phyloP scores from a whole-genome alignment of 2,888 invertebrate species.

The Elegia similella region DNA sequence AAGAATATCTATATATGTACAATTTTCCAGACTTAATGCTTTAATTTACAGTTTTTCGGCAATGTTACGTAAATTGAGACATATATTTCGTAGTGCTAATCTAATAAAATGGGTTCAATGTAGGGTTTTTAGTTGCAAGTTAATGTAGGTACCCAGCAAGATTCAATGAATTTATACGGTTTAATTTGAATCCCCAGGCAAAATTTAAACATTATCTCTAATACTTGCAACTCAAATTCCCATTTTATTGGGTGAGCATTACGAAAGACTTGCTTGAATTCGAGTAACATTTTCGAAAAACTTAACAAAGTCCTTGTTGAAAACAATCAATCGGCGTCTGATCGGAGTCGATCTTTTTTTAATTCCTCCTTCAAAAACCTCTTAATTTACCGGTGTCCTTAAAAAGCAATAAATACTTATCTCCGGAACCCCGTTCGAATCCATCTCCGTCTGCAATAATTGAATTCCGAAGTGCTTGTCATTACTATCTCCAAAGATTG shows the following conservation, averaged over 20 bases:
- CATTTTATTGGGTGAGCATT: no score
- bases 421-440: neutral
- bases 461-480: conserved; percentile 15
- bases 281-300: no score
- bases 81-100: no score
- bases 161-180: no score
- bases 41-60: neutral
- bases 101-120: no score
- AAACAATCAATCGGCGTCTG: neutral
- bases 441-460: conserved; percentile 10
- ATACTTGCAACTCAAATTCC: no score
- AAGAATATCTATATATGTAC: neutral
- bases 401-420: conserved; percentile 9
- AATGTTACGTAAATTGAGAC: neutral
- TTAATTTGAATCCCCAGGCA: no score
- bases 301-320: neutral
- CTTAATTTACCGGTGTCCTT: neutral
- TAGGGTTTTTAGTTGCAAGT: no score
- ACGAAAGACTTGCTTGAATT: no score
- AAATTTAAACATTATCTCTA: no score
- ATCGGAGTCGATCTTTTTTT: neutral
- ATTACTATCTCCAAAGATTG: conserved; percentile 9
- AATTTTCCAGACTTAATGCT: neutral
- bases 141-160: no score
- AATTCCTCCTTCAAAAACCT: neutral